Evolutionary conservation across 2,113 vertebrate genomes (phyloP), one percentile per base, ranked within the genome.

Genomic region (Australoheros scitulus): DNA sequence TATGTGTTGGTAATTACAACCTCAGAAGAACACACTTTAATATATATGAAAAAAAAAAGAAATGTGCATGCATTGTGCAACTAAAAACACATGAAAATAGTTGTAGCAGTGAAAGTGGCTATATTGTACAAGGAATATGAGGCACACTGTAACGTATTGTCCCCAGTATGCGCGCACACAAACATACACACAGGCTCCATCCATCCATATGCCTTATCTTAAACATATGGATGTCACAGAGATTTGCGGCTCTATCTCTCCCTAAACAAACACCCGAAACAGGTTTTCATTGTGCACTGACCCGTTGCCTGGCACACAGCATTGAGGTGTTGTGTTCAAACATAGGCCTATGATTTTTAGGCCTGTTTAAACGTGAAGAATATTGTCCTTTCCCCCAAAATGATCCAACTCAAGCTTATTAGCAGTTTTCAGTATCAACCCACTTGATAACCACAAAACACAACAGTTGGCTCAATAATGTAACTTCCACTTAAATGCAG

Each of bases 31-130:
- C 58, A 93, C 77, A 85, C 77, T 82, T 79, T 64, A 68, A 36
- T 13, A 32, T 50, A 72, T 79, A 20, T 61, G n/a, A 20, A 77
- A 18, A 63, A 83, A 77, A 85, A 80, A 86, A 82, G 20, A 91
- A 83, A 87, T 65, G 81, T 92, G 91, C 92, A 94, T 94, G 92
- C 89, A 79, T 88, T 85, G 85, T 92, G 80, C 89, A 92, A 89
- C 80, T 61, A 81, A 78, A 75, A 56, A 80, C 75, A 79, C 78
- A 57, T 80, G 75, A 86, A 91, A 81, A 86, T 56, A 84, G 50
- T 63, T 83, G 90, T 85, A 92, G 84, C 80, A 86, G 91, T 83
- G 72, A 87, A 63, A 70, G 43, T 82, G 75, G 64, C 59, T 83
- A 47, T 85, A 80, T 83, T 29, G 24, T 72, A 72, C 26, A 77